Conservation (phyloP, 1,140 invertebrate species). For the Drosophila lowei region DNA sequence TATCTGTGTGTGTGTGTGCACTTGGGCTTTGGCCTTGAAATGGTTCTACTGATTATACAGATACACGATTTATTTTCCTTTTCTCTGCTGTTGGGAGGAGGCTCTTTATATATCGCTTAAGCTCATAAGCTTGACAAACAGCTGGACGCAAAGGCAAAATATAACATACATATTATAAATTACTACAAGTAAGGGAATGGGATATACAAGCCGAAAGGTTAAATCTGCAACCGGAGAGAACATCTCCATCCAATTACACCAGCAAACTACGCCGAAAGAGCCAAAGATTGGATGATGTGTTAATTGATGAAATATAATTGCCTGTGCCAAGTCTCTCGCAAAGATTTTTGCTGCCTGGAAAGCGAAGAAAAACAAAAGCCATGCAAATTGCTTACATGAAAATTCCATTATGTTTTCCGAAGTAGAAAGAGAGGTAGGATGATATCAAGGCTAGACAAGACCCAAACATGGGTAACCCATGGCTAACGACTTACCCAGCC, state of each 20-base stretch:
- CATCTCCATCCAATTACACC: too few species aligned
- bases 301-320: conserved; percentile 8
- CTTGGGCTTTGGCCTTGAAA: too few species aligned
- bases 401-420: conserved; percentile 57
- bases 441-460: conserved; percentile 41
- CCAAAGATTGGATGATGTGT: too few species aligned
- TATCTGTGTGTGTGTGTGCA: background rate
- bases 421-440: conserved; percentile 32
- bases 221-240: too few species aligned
- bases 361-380: conserved; percentile 32
- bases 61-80: conserved; percentile 7
- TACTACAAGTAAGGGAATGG: background rate
- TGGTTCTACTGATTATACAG: conserved; percentile 1
- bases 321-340: background rate
- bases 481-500: conserved; percentile 2
- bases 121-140: conserved; percentile 32
- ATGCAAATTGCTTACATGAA: conserved; percentile 64
- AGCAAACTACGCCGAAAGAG: too few species aligned
- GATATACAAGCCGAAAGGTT: background rate
- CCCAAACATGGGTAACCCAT: conserved; percentile 52
- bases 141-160: conserved; percentile 15
- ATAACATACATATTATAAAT: conserved; percentile 17
- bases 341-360: conserved; percentile 5
- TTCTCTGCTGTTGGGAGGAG: background rate
- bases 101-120: conserved; percentile 8